Evolutionary conservation across 2,888 invertebrate genomes (phyloP), one percentile per base, ranked within the genome.

Genomic region (Caenorhabditis sp.): DNA sequence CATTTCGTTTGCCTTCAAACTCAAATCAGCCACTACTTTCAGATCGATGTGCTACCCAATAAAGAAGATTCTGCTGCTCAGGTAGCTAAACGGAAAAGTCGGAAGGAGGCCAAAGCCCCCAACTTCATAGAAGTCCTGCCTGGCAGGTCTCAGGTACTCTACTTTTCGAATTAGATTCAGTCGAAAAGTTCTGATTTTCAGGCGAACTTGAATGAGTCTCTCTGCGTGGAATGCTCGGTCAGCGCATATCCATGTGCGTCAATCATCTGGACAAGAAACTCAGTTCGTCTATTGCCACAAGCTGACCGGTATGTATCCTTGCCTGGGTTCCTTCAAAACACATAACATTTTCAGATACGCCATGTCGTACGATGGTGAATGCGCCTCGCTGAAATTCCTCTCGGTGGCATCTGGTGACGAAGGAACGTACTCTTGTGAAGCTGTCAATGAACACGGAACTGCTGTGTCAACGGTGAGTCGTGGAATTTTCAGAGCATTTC

Each of bases 371-470:
- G 92, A 92, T 77, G 92, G 92, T 74, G 92, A 92, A 82, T 89
- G 89, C 66, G 90, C 91, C 22, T 88, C 91, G 26, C 85, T 92
- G 61, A 89, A 86, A 47, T 89, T 92, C 75, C 47, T 80, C 47
- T 75, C 77, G 14, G 66, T 87, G 35, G 63, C 81, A n/a, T 63
- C 85, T 24, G 80, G 75, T 26, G 88, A 88, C 80, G 89, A 89
- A 80, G 96, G 96, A 47, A 93, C 92, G 0, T 96, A 96, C 90
- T 95, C 94, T n/a, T 93, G 96, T 47, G 95, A 94, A 90, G 93
- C 96, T 38, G 94, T 93, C 82, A 96, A 96, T 92, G 95, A 94
- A 87, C 95, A 95, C 88, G 96, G 96, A 59, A 95, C 95, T 92
- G 95, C 94, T 8, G 94, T 94, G 82, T 94, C 95, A 31, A 95